These are phyloP conservation scores for Crotalus helleri DNA, from an alignment of 2,113 vertebrate species.

Conservation along the genomic window DNA sequence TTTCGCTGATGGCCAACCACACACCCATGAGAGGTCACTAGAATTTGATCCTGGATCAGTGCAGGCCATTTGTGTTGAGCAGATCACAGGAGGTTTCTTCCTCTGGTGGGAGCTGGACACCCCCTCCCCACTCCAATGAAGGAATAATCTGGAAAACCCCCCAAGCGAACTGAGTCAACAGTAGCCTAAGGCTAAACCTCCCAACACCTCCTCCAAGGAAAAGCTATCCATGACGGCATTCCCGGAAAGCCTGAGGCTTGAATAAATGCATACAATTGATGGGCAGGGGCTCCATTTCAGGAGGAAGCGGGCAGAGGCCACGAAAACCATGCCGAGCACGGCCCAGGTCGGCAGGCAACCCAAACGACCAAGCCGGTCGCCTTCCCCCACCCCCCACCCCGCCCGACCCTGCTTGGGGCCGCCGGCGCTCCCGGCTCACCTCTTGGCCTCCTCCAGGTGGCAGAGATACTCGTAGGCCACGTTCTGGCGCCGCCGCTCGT, in stretches of 20 bases:
- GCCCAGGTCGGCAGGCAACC: background rate
- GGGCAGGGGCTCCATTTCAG: background rate
- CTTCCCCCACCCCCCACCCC: background rate
- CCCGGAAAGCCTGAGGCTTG: background rate
- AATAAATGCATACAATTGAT: background rate
- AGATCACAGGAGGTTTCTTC: background rate
- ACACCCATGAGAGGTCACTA: background rate
- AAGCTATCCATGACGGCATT: background rate
- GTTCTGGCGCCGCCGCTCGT: conserved; percentile 91
- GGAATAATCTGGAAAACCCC: no score
- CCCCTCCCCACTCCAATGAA: no score
- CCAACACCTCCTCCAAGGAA: background rate
- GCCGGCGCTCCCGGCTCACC: conserved; percentile 62
- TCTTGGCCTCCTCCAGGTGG: conserved; percentile 97
- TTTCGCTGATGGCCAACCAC: background rate
- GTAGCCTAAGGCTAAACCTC: no score
- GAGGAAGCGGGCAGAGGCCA: background rate
- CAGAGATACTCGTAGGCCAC: conserved; percentile 98
- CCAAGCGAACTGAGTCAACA: no score
- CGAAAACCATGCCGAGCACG: background rate
- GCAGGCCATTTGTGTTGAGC: background rate
- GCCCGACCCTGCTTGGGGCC: no score
- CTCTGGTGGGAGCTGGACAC: no score
- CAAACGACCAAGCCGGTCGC: background rate
- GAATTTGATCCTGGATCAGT: background rate